These are phyloP conservation scores for Allolobophora icterica DNA, from an alignment of 2,888 invertebrate genomes.

Conservation along the genomic window DNA sequence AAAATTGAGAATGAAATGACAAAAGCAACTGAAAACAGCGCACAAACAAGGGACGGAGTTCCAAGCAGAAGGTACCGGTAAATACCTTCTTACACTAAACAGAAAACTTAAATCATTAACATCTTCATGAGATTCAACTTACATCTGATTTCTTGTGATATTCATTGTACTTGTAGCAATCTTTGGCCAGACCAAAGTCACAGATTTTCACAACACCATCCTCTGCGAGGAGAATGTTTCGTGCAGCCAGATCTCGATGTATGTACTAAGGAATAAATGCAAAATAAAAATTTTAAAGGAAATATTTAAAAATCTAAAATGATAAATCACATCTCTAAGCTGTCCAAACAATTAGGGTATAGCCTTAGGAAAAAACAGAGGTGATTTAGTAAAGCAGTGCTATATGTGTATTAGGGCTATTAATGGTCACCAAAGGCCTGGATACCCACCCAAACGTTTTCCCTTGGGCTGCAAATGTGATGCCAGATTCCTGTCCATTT, in stretches of 20 bases:
- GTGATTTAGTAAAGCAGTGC: no score
- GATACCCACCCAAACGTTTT: no score
- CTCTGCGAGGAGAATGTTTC: constrained; percentile 86
- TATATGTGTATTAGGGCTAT: no score
- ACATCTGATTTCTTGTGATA: constrained; percentile 87
- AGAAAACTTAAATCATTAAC: no score
- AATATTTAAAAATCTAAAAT: neutral
- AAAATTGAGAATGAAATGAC: no score
- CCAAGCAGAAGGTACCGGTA: no score
- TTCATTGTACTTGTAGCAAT: constrained; percentile 80
- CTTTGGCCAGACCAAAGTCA: constrained; percentile 92
- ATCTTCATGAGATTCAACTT: constrained; percentile 32
- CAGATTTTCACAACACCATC: constrained; percentile 93
- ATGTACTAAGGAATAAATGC: constrained; percentile 61
- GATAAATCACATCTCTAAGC: neutral
- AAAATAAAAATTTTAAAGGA: neutral
- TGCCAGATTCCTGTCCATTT: no score
- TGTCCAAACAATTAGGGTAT: neutral
- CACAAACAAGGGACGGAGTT: no score
- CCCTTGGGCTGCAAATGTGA: no score
- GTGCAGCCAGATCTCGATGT: constrained; percentile 75
- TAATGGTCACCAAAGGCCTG: no score
- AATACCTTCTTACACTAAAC: neutral
- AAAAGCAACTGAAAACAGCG: no score
- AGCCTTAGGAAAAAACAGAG: no score